Evolutionary conservation across 2,797 vertebrate genomes (phyloP), one percentile per base, ranked within the genome.

Genomic region (Dipus sagitta): DNA sequence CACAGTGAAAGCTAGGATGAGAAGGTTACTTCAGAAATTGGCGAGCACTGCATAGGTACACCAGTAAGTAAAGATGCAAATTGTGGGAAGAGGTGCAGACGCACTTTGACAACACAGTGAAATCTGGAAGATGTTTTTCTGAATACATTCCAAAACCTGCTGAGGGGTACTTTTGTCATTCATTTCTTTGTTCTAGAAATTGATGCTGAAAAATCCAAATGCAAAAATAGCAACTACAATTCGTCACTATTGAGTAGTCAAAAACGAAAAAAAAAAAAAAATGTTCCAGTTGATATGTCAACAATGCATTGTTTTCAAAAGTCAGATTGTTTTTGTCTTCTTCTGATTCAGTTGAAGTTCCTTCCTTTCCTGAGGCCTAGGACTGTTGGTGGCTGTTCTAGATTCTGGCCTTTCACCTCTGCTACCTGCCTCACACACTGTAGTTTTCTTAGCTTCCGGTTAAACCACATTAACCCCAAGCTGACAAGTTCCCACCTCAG

Each of bases 101-200:
- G 65, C 77, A 68, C 93, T 95, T 96, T 96, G 88, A 95, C 88
- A 95, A 76, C 28, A 81, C 47, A 79, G 32, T 67, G 34, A 47
- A 23, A 34, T 84, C 90, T 93, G 76, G 78, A 92, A 88, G 71
- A 70, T 83, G 70, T 83, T 88, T 94, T 96, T 95, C 79, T 90
- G 86, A 95, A 96, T 94, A 95, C 88, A 90, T 81, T 90, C 88
- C 42, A 90, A 95, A 95, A 90, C 80, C 92, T 90, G 72, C 90
- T 81, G 20, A 88, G 11, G 67, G 90, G 8, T 86, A 67, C 75
- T 94, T 94, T 94, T 92, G 67, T 88, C 79, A 94, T 90, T 92
- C 93, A 42, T 26, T n/a, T 90, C 47, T 85, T 93, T 93, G 58
- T 93, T 91, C 62, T 95, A 92, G 65, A 96, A 85, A 21, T 81